Evolutionary conservation across 2,888 invertebrate species (phyloP).

Genomic region (Byasa hedistus): DNA sequence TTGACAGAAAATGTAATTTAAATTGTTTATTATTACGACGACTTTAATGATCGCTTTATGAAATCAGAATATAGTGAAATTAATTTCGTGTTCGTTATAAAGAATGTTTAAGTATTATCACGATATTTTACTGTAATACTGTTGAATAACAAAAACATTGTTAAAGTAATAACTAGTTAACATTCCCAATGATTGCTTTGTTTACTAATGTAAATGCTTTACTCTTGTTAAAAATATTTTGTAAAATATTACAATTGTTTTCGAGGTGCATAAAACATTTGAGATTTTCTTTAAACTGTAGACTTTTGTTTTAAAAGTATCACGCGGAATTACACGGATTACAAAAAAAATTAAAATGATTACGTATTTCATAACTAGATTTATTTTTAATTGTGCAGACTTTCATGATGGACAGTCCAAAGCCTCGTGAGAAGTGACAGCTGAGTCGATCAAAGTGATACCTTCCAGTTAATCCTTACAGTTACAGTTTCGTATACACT

Average conservation of each 20-base stretch:
- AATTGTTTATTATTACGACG: slow-evolving; percentile 15
- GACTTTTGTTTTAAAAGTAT: not conserved
- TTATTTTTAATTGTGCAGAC: slow-evolving; percentile 38
- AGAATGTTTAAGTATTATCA: not conserved
- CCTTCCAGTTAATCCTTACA: slow-evolving; percentile 40
- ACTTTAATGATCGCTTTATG: slow-evolving; percentile 18
- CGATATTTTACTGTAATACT: not conserved
- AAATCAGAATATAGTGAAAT: slow-evolving; percentile 13
- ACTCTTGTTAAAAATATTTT: no score
- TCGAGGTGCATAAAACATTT: no score
- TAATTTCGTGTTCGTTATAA: not conserved
- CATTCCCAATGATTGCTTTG: no score
- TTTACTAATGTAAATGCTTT: no score
- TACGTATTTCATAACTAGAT: not conserved
- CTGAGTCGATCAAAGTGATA: slow-evolving; percentile 63
- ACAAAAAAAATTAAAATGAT: not conserved
- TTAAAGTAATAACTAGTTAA: not conserved
- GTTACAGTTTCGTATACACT: slow-evolving; percentile 16
- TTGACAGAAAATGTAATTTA: slow-evolving; percentile 19
- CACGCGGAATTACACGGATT: not conserved
- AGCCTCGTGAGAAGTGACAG: slow-evolving; percentile 72
- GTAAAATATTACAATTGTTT: no score
- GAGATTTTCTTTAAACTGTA: no score
- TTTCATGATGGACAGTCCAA: slow-evolving; percentile 52
- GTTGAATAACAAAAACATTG: not conserved